Base-by-base conservation (phyloP, 2,113 vertebrate species). In the Eurypyga helias region DNA sequence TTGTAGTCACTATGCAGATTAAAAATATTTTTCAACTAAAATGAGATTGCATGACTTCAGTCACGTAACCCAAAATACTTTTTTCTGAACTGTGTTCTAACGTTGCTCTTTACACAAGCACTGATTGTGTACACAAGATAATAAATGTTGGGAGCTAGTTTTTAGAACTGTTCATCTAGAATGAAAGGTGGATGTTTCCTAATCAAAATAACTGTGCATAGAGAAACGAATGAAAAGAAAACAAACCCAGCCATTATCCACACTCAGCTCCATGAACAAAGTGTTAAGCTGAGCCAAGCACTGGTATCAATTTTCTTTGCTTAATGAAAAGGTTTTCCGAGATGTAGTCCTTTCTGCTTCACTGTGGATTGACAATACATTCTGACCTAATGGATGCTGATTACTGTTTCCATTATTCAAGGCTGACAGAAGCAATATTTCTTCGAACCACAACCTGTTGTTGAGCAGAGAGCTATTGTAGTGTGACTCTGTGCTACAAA, bases 331-430 rank as follows among this genome's bases (percentile, higher is more conserved):
- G 94, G 89, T 95, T 95, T 93, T 93, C 83, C 0, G 72, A 95
- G 89, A 89, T 91, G 90, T 79, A 94, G 94, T 81, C 93, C 91
- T 95, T 97, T 97, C 96, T 97, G 96, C 94, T 92, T 84, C 94
- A 11, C 91, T 97, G 94, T 97, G 87, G 92, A 95, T 91, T 90
- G 91, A 97, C 96, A 96, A 96, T 92, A 52, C 91, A 92, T 92
- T 93, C 93, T 95, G 96, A 96, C 94, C 95, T 97, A 97, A 97
- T 95, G 91, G 95, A 65, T 93, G 73, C 95, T 96, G 97, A 97
- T 97, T 93, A 93, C 89, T 95, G 61, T 89, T 97, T 87, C 87
- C 73, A 95, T 97, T 95, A 97, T 92, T 88, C 83, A 87, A 92
- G 81, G 86, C 92, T 96, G 96, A 95, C 88, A 97, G 95, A 96